Evolutionary conservation across 2,888 invertebrate genomes (phyloP).

Genomic region (Aleiodes testaceus): DNA sequence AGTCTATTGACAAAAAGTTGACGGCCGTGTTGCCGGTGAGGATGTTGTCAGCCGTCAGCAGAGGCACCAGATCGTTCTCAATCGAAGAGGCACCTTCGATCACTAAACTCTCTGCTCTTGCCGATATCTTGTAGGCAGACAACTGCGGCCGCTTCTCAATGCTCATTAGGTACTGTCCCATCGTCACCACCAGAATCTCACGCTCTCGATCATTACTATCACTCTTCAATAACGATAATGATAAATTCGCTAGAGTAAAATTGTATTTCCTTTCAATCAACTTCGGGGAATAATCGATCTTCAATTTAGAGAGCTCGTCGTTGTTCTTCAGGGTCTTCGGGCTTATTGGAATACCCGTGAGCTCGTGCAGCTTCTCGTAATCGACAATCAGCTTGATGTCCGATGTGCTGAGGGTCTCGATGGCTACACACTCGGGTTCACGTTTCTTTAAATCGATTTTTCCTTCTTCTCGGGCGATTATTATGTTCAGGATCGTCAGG

Average conservation of each 20-base stretch:
- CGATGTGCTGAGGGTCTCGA: constrained; percentile 65
- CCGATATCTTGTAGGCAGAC: constrained; percentile 81
- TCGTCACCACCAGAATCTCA: constrained; percentile 82
- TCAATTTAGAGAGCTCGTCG: constrained; percentile 74
- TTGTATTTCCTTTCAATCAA: constrained; percentile 81
- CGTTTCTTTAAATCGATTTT: constrained; percentile 77
- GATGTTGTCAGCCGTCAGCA: constrained; percentile 79
- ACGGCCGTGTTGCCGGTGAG: constrained; percentile 77
- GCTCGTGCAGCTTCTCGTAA: constrained; percentile 74
- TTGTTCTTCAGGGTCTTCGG: constrained; percentile 74
- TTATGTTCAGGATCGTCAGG: constrained; percentile 82
- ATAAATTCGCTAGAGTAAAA: constrained; percentile 83
- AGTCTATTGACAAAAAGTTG: constrained; percentile 83
- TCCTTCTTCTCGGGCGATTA: constrained; percentile 86
- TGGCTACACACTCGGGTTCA: constrained; percentile 66
- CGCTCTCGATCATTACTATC: constrained; percentile 69
- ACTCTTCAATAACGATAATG: constrained; percentile 80
- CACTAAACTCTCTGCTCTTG: constrained; percentile 83
- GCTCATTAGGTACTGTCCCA: constrained; percentile 83
- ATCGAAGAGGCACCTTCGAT: constrained; percentile 81
- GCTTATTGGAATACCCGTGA: constrained; percentile 79
- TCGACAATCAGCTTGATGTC: constrained; percentile 75
- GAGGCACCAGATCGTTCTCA: constrained; percentile 82
- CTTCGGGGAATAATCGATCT: constrained; percentile 75
- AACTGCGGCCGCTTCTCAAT: constrained; percentile 81